A percentile compares a stretch with the other conserved stretches of the same genome.
phyloP scores from a whole-genome alignment of 2,113 vertebrate genomes.

The Hydrochoerus hydrochaeris region DNA sequence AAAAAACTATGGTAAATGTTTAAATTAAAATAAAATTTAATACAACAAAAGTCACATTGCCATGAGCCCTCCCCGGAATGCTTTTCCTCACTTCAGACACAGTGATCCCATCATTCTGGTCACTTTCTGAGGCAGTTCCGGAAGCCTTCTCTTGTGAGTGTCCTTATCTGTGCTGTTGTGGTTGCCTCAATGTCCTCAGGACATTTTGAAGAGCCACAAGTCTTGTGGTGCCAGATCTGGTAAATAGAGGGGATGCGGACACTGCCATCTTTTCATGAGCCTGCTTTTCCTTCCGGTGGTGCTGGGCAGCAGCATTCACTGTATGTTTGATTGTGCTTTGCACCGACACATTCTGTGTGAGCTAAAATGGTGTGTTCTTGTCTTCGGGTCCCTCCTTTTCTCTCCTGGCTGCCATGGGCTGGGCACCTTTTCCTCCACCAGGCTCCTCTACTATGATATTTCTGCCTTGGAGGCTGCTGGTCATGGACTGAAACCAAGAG shows the following conservation, averaged over 20 bases:
- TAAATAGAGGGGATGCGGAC: background rate
- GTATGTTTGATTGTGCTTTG: background rate
- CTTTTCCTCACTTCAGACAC: background rate
- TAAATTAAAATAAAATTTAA: background rate
- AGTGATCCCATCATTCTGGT: background rate
- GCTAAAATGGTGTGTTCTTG: background rate
- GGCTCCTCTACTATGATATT: background rate
- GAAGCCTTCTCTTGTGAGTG: background rate
- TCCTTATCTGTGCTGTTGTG: background rate
- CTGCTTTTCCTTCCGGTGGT: background rate
- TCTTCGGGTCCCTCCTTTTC: background rate
- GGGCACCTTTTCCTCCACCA: background rate
- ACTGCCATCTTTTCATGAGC: background rate
- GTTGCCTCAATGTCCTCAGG: background rate
- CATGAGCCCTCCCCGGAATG: background rate
- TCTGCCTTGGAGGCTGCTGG: background rate
- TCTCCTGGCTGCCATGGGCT: background rate
- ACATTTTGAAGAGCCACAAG: background rate
- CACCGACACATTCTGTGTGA: background rate
- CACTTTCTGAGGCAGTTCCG: background rate
- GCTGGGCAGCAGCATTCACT: background rate
- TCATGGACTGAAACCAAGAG: background rate
- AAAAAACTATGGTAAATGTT: background rate
- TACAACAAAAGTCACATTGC: background rate
- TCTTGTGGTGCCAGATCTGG: background rate